Evolutionary conservation across 37 sponge, comb jelly and placozoan genomes (phyloP).

Genomic region (Aplysina aerophoba): DNA sequence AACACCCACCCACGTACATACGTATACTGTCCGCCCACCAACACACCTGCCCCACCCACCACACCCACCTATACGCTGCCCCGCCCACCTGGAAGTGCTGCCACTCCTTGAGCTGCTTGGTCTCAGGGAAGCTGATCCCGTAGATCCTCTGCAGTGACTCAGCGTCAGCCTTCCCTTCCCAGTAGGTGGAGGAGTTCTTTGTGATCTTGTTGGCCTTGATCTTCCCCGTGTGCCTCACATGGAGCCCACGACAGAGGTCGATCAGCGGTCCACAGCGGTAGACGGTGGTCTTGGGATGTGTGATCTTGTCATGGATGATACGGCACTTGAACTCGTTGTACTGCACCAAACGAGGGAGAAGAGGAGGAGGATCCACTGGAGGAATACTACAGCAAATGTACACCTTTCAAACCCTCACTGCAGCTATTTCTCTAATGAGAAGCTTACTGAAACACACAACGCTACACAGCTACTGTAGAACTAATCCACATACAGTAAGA

Average conservation of each 20-base stretch:
- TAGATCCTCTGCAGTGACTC: constrained; percentile 96
- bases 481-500: too few species aligned
- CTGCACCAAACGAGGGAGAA: constrained; percentile 31
- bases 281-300: constrained; percentile 95
- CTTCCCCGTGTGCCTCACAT: constrained; percentile 96
- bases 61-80: neutral
- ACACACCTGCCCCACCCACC: too few species aligned
- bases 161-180: constrained; percentile 96
- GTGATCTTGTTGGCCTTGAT: constrained; percentile 88
- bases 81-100: constrained; percentile 69
- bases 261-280: constrained; percentile 99
- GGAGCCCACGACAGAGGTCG: constrained; percentile 96
- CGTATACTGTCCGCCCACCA: too few species aligned
- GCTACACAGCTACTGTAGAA: too few species aligned
- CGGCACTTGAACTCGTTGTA: constrained; percentile 97
- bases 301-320: constrained; percentile 85
- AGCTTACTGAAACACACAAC: too few species aligned
- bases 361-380: neutral
- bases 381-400: too few species aligned
- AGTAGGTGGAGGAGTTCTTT: constrained; percentile 97
- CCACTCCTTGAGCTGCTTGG: constrained; percentile 98
- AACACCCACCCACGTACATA: too few species aligned
- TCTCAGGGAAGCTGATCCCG: constrained; percentile 97
- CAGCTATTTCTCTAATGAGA: too few species aligned
- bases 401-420: too few species aligned